Evolutionary conservation across 1,140 invertebrate genomes (phyloP), one percentile per base, ranked within the genome.

Genomic region (Steinernema khuongi): DNA sequence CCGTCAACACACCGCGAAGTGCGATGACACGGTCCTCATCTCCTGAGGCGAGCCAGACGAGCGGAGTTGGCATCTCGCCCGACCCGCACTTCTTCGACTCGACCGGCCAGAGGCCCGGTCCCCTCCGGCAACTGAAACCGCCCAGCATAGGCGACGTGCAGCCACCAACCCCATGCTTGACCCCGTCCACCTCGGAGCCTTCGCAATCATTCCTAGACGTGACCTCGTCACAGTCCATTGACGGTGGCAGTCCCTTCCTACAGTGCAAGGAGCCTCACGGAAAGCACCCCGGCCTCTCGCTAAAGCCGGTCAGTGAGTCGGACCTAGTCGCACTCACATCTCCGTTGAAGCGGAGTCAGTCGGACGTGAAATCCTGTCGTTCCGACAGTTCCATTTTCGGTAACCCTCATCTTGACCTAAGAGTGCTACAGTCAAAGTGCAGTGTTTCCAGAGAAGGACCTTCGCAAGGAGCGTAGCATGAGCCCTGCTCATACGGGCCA

Each of bases 111-210:
- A 60, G 19, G 26, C 4, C 14, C 50, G 11, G 50, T 69, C 28
- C 11, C 26, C 68, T 50, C 68, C 31, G 66, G 68, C 41, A 69
- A 4, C 68, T 69, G 68, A 33, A 33, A 19, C 41, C 72, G 14
- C 68, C 43, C 71, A 74, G 72, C 70, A 74, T 74, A 32, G 72
- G 72, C 4, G 28, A 43, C 19, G 72, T 74, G 4, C 72, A 74
- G 70, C 72, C 72, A 2, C 72, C 72, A 2, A 74, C 72, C 14
- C 72, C 72, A 1, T 69, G 68, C 41, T 18, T 69, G 68, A 69
- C 68, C 26, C 68, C 68, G 7, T 33, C 31, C 28, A 50, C 68
- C 2, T 69, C 68, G 68, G 68, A 69, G 28, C 68, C 68, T 11
- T 32, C 31, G 19, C 31, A 69, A 11, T 50, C 68, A 22, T 69